Evolutionary conservation across 2,888 invertebrate species (phyloP), one percentile per base, ranked within the genome.

Genomic region (Hydropsyche betteni): DNA sequence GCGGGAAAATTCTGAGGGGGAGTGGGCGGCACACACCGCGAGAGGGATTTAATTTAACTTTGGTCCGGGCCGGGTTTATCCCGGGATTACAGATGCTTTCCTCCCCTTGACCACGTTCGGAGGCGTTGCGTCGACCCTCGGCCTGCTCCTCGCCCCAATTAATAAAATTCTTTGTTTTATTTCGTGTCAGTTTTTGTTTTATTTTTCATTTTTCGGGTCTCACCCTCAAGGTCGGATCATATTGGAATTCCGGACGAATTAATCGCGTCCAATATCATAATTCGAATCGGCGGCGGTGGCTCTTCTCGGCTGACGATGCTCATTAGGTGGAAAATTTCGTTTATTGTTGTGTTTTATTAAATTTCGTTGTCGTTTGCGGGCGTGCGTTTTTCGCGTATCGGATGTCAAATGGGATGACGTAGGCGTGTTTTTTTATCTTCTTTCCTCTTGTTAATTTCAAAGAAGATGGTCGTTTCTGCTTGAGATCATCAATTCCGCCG

Each of bases 11-110:
- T 44, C 44, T 1, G 10, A 44, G 44, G 44, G 24, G 24, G 2
- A 24, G 44, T 44, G 44, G 44, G 44, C 64, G 6, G 7, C 64
- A 12, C 36, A 64, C 36, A 16, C 52, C 74, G 34, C 74, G 14
- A 53, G 53, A 44, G 68, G 68, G 74, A 74, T 74, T 74, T 68
- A 74, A 74, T 74, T 74, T 74, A 74, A 74, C 74, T 74, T 74
- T 68, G 68, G 24, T 34, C 68, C 74, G 64, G 64, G 34, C 51
- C n/a, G 51, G 68, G 74, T 64, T 74, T 74, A 74, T 74, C 74
- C 74, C 33, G 61, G 74, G 64, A 64, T 74, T 68, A 74, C 64
- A 68, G 74, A 50, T 38, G 74, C 68, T 44, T 24, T 51, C 68
- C 68, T 51, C 16, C 14, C 53, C 16, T 64, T 64, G 64, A 64